phyloP scores from a whole-genome alignment of 2,113 vertebrate species.

The Hiodon tergisus region DNA sequence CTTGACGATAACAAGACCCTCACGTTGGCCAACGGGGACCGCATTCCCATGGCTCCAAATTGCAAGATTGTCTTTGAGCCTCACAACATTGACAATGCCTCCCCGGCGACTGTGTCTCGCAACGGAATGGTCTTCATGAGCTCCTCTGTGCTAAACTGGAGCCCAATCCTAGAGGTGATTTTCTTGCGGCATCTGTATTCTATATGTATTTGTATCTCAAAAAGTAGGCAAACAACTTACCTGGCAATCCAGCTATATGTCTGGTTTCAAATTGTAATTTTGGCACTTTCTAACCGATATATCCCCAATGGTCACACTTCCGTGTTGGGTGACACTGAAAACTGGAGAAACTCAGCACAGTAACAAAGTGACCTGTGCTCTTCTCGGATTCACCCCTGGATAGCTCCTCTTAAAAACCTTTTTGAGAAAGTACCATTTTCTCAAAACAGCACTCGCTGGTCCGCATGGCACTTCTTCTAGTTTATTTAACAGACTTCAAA shows the following conservation, averaged over 20 bases:
- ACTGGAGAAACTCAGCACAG: too few relatives aligned
- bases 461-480: neutral
- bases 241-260: too few relatives aligned
- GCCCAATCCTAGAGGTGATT: constrained; percentile 83
- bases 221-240: too few relatives aligned
- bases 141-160: constrained; percentile 88
- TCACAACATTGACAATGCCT: constrained; percentile 95
- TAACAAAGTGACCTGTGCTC: too few relatives aligned
- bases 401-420: too few relatives aligned
- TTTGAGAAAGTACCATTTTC: neutral
- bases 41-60: constrained; percentile 92
- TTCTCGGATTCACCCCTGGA: too few relatives aligned
- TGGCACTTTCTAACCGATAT: too few relatives aligned
- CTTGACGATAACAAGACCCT: constrained; percentile 93
- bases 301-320: too few relatives aligned
- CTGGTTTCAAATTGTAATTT: too few relatives aligned
- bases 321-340: too few relatives aligned
- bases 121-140: constrained; percentile 99
- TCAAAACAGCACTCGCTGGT: neutral
- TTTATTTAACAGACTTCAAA: constrained; percentile 14
- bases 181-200: too few relatives aligned
- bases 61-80: constrained; percentile 95
- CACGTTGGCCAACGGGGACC: constrained; percentile 89
- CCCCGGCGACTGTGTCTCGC: constrained; percentile 91
- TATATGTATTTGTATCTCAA: too few relatives aligned